Evolutionary conservation across 2,113 vertebrate genomes (phyloP).

Genomic region (Theristicus caerulescens): DNA sequence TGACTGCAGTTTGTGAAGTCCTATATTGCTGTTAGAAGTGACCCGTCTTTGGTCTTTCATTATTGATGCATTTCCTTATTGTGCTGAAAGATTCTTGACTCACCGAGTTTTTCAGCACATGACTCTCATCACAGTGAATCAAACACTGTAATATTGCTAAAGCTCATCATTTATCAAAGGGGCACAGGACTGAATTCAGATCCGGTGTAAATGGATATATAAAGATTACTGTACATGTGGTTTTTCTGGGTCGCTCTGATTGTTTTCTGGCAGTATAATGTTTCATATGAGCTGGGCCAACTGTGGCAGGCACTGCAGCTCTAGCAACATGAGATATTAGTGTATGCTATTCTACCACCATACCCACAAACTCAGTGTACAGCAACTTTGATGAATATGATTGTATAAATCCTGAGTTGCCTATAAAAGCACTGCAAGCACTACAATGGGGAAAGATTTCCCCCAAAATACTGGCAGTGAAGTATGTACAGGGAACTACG

Average conservation of each 20-base stretch:
- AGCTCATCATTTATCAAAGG: slow-evolving; percentile 17
- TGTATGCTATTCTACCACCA: not conserved
- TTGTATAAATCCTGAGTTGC: not conserved
- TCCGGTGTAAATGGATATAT: not conserved
- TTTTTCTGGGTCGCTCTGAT: slow-evolving; percentile 25
- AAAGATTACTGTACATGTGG: not conserved
- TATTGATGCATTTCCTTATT: not conserved
- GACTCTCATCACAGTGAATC: slow-evolving; percentile 38
- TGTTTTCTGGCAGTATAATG: not conserved
- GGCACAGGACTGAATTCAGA: not conserved
- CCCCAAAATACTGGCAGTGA: not conserved
- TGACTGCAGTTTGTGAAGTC: not conserved
- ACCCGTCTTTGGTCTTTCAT: slow-evolving; percentile 32
- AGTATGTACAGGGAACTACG: not conserved
- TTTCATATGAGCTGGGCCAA: not conserved
- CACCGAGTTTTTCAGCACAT: not conserved
- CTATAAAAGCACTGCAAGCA: not conserved
- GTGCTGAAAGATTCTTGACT: slow-evolving; percentile 11
- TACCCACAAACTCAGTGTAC: not conserved
- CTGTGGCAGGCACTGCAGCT: not conserved
- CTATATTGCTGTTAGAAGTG: not conserved
- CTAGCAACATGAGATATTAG: not conserved
- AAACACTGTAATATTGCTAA: not conserved
- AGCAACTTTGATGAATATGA: not conserved
- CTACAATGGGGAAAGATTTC: not conserved